A percentile compares a stretch with the other conserved stretches of the same genome.
Evolutionary conservation across 2,888 invertebrate species (phyloP).

Genomic region (Agonopterix subpropinquella): DNA sequence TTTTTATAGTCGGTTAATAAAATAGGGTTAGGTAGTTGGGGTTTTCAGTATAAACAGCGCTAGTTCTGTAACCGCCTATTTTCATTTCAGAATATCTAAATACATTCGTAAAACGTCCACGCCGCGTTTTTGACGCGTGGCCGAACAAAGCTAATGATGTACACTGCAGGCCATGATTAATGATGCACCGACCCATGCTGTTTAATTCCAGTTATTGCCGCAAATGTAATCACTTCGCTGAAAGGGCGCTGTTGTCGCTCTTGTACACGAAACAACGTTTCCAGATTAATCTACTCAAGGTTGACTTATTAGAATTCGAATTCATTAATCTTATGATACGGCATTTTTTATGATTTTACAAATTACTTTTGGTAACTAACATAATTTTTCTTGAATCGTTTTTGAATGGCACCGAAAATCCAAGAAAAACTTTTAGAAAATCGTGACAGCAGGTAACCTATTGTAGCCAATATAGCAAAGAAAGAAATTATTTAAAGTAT

Average conservation of each 20-base stretch:
- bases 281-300: constrained; percentile 12
- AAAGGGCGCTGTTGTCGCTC: constrained; percentile 22
- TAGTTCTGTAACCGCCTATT: background rate
- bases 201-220: constrained; percentile 56
- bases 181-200: constrained; percentile 18
- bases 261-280: constrained; percentile 17
- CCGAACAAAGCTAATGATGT: constrained; percentile 41
- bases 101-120: no score
- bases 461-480: no score
- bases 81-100: no score
- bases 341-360: constrained; percentile 15
- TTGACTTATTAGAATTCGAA: constrained; percentile 9
- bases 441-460: no score
- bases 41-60: background rate
- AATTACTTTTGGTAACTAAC: no score
- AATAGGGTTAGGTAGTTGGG: no score
- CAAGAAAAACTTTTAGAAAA: no score
- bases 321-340: constrained; percentile 36
- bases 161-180: constrained; percentile 44
- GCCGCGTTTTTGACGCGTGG: constrained; percentile 15
- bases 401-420: no score
- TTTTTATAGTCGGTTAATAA: no score
- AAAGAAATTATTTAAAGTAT: constrained; percentile 7
- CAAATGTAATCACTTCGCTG: constrained; percentile 24
- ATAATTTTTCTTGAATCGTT: no score